Base-by-base conservation (phyloP, 2,888 invertebrate genomes). In the Andrena minutula region DNA sequence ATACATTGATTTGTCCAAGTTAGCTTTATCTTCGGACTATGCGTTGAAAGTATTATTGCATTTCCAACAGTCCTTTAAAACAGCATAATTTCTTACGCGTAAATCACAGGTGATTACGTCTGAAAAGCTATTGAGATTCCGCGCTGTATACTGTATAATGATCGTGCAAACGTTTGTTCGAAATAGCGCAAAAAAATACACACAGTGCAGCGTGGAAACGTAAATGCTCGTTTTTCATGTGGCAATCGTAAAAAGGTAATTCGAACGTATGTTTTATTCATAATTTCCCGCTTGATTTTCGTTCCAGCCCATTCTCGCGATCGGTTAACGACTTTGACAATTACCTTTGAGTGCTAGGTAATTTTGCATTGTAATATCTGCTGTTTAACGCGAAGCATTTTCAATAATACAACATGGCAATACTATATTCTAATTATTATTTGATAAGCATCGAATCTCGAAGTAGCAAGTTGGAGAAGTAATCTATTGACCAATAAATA, bases 241-340 rank as follows among this genome's bases (percentile, higher is more conserved):
- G 10, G 58, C 49, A 72, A 80, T 81, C 80, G 73, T 81, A 79
- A 81, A 81, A 81, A 56, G 73, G 41, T 64, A 63, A 79, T 73
- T 60, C 69, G 69, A 60, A 16, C 69, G 69, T 69, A 64, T 73
- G 80, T 72, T 72, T 80, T 72, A 79, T 71, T 71, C 71, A 66
- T 79, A 72, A 80, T 80, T 65, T 60, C 63, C 35, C 30, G 68
- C 74, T 73, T 81, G 64, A 47, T 74, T 73, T 71, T 71, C 66
- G 26, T 72, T 32, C 30, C 58, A 35, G 53, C 2, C 41, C 8
- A 60, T 76, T 74, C 76, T 53, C 78, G 60, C 76, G 58, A 65
- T 69, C 73, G 63, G 80, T 80, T 81, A 81, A 81, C 58, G 69
- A 73, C 80, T 65, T 51, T 10, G 47, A 10, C 58, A 30, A 74